These are phyloP conservation scores for Nomada ferruginata DNA, from an alignment of 2,888 invertebrate species.

Conservation along the genomic window DNA sequence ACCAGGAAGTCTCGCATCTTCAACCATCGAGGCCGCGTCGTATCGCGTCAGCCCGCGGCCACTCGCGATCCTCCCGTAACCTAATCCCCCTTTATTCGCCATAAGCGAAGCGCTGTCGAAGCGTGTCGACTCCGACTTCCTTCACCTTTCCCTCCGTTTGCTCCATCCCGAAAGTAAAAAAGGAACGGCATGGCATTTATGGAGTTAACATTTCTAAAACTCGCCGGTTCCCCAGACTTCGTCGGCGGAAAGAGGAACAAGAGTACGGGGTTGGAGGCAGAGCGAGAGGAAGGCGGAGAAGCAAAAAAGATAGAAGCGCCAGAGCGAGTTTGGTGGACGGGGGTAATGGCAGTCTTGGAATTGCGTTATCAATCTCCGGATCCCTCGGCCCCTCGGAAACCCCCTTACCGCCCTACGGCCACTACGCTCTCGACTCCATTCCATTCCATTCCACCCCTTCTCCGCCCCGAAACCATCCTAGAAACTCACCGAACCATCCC, in stretches of 20 bases:
- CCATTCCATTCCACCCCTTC: slow-evolving; percentile 87
- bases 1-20: not conserved
- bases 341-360: slow-evolving; percentile 84
- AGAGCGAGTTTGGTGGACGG: slow-evolving; percentile 80
- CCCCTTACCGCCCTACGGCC: slow-evolving; percentile 72
- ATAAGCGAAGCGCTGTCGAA: slow-evolving; percentile 51
- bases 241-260: slow-evolving; percentile 77
- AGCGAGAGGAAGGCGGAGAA: slow-evolving; percentile 72
- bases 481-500: slow-evolving; percentile 71
- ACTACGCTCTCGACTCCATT: slow-evolving; percentile 80
- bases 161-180: slow-evolving; percentile 27
- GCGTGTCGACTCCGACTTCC: slow-evolving; percentile 41
- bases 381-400: slow-evolving; percentile 78
- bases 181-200: slow-evolving; percentile 82
- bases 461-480: slow-evolving; percentile 70
- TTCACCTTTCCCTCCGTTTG: not conserved
- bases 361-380: slow-evolving; percentile 84
- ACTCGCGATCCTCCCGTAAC: slow-evolving; percentile 43
- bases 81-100: slow-evolving; percentile 62
- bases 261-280: slow-evolving; percentile 46
- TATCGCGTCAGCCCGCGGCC: slow-evolving; percentile 20
- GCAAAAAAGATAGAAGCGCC: slow-evolving; percentile 83
- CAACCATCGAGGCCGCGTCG: not conserved
- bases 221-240: slow-evolving; percentile 78
- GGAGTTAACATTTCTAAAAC: slow-evolving; percentile 84